These are phyloP conservation scores for Pomatorhinus ruficollis DNA, from an alignment of 2,113 vertebrate species.

Conservation along the genomic window DNA sequence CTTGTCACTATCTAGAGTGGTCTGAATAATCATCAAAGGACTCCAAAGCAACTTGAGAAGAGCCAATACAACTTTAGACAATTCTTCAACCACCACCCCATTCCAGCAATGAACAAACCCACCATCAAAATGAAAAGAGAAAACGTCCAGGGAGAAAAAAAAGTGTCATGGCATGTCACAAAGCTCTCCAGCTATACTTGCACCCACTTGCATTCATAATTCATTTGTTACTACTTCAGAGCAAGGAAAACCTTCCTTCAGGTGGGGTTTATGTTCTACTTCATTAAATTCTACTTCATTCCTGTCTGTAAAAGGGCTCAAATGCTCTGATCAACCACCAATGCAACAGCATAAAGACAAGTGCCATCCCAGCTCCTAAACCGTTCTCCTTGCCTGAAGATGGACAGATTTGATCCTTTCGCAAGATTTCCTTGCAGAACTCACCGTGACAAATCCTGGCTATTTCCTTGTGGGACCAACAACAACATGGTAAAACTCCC, in stretches of 20 bases:
- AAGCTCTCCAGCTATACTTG: neutral
- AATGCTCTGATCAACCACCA: neutral
- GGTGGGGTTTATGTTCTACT: fast-evolving
- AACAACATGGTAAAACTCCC: neutral
- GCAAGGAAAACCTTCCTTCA: neutral
- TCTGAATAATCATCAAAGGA: neutral
- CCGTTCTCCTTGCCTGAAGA: neutral
- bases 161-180: neutral
- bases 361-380: neutral
- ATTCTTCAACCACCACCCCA: neutral
- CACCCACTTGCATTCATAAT: neutral
- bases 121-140: neutral
- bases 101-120: neutral
- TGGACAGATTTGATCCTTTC: neutral
- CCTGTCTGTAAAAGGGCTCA: neutral
- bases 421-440: neutral
- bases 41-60: neutral
- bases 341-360: neutral
- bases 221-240: neutral
- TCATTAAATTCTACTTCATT: neutral
- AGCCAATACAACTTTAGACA: neutral
- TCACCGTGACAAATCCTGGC: fast-evolving
- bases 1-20: neutral
- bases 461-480: neutral
- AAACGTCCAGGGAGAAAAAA: neutral